These are phyloP conservation scores for Lepidochitona cinerea DNA, from an alignment of 2,888 invertebrate species.

Conservation along the genomic window DNA sequence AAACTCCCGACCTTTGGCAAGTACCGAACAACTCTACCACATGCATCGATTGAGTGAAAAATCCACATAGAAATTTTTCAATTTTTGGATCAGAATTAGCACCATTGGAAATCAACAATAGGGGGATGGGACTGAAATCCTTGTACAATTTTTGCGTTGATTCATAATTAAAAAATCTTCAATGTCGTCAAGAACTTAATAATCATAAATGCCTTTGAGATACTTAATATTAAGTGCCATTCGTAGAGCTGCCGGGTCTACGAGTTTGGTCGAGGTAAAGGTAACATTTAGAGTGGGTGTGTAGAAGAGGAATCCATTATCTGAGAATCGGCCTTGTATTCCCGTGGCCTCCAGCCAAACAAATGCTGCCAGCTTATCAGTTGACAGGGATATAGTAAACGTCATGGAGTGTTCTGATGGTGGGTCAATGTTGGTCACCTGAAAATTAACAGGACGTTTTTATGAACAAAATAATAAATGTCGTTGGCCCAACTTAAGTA, in stretches of 20 bases:
- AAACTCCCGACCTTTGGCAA: too few species aligned
- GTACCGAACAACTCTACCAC: too few species aligned
- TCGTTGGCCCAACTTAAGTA: too few species aligned
- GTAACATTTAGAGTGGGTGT: not conserved
- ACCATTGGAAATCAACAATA: too few species aligned
- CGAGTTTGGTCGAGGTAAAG: not conserved
- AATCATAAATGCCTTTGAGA: not conserved
- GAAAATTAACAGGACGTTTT: conserved; percentile 13
- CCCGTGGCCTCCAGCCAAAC: conserved; percentile 66
- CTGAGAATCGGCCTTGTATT: conserved; percentile 78
- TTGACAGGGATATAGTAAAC: conserved; percentile 44
- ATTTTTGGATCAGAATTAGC: too few species aligned
- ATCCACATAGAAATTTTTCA: too few species aligned
- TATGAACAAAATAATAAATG: not conserved
- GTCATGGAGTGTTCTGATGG: conserved; percentile 21
- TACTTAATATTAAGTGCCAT: not conserved
- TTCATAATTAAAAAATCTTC: too few species aligned
- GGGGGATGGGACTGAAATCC: too few species aligned
- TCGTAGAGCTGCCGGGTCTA: not conserved
- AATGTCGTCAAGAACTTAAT: not conserved
- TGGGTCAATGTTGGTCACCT: conserved; percentile 42
- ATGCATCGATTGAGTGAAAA: too few species aligned
- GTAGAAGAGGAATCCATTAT: conserved; percentile 79
- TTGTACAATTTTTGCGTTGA: too few species aligned
- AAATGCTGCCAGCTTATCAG: conserved; percentile 62